phyloP scores from a whole-genome alignment of 2,113 vertebrate species.

The Muntiacus reevesi region DNA sequence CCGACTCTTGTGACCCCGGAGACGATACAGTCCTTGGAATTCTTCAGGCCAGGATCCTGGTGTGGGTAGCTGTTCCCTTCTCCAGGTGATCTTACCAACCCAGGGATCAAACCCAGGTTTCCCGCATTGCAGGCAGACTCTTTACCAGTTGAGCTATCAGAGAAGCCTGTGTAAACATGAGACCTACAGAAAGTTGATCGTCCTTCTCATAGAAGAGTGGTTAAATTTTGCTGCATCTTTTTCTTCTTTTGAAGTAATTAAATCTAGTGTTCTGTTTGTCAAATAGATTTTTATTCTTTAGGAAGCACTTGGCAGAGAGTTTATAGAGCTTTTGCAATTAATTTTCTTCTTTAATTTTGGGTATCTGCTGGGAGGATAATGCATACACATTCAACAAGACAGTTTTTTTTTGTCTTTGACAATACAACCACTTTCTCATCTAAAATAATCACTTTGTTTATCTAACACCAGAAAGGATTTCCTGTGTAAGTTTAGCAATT shows the following conservation, averaged over 20 bases:
- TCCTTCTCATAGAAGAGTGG: background rate
- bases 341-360: background rate
- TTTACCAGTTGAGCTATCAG: background rate
- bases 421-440: background rate
- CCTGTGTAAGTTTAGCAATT: conserved; percentile 61
- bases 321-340: background rate
- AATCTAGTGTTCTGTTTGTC: background rate
- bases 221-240: background rate
- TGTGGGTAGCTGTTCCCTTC: background rate
- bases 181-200: background rate
- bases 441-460: conserved; percentile 39
- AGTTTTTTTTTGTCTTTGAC: background rate
- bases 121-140: background rate
- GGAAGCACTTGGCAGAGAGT: background rate
- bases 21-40: background rate
- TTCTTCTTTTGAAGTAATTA: background rate
- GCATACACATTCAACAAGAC: background rate
- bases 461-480: conserved; percentile 47
- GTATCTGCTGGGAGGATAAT: background rate
- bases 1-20: background rate
- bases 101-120: background rate
- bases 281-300: background rate
- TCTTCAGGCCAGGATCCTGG: background rate
- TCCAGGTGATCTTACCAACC: background rate
- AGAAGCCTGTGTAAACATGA: background rate